A percentile compares a stretch with the other conserved stretches of the same genome.
phyloP scores from a whole-genome alignment of 1,140 invertebrate genomes.

The Drosophila arizonae region DNA sequence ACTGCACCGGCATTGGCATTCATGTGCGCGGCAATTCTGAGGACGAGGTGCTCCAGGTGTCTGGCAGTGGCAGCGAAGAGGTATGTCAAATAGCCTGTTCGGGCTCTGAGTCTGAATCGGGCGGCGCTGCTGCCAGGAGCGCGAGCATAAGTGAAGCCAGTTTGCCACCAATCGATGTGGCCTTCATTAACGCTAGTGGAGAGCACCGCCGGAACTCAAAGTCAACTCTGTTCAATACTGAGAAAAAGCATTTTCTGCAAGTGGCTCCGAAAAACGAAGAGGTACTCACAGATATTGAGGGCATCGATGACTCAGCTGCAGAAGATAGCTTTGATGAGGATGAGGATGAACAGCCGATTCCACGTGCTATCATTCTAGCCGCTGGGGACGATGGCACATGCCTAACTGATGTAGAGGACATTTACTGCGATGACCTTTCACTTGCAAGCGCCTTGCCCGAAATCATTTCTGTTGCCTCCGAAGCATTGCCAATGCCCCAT shows the following conservation, averaged over 20 bases:
- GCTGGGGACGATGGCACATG: constrained; percentile 66
- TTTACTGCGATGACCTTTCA: constrained; percentile 75
- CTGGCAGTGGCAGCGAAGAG: constrained; percentile 72
- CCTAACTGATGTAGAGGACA: constrained; percentile 82
- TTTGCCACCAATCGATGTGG: constrained; percentile 65
- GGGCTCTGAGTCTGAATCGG: constrained; percentile 52
- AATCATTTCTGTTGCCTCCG: constrained; percentile 54
- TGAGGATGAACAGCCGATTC: constrained; percentile 68
- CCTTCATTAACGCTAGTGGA: constrained; percentile 64
- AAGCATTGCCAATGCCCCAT: constrained; percentile 79
- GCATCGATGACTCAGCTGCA: constrained; percentile 83
- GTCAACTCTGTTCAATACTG: constrained; percentile 30
- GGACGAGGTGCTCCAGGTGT: constrained; percentile 80
- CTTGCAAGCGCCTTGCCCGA: constrained; percentile 29
- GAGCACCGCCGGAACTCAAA: constrained; percentile 57
- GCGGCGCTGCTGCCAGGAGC: constrained; percentile 47
- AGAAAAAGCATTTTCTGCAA: constrained; percentile 47
- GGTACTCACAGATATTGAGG: constrained; percentile 83
- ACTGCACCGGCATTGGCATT: constrained; percentile 49
- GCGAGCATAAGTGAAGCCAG: constrained; percentile 55
- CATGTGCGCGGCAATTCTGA: constrained; percentile 67
- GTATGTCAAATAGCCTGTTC: constrained; percentile 73
- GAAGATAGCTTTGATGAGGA: constrained; percentile 81
- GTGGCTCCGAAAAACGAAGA: constrained; percentile 59
- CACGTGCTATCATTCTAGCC: constrained; percentile 67